Percentiles rank a stretch among this genome's conserved stretches.
phyloP scores from a whole-genome alignment of 1,140 invertebrate genomes.

The Oryzaephilus surinamensis region DNA sequence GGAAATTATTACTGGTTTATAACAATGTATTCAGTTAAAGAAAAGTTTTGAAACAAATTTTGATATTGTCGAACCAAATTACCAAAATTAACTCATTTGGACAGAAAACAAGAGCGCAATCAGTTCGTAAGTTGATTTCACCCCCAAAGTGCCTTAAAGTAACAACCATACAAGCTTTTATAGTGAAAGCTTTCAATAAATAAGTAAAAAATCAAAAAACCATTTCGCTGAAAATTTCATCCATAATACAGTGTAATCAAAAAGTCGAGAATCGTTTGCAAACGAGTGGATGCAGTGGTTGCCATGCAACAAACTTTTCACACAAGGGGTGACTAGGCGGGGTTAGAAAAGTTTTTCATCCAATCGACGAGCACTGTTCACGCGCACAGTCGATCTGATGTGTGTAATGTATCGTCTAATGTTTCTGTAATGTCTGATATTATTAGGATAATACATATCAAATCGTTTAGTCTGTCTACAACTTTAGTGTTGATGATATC shows the following conservation, averaged over 20 bases:
- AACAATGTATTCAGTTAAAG: no score
- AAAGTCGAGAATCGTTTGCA: slow-evolving; percentile 20
- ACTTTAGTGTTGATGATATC: slow-evolving; percentile 14
- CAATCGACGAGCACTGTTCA: slow-evolving; percentile 15
- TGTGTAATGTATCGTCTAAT: slow-evolving; percentile 36
- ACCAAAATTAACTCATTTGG: no score
- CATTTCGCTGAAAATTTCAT: background rate
- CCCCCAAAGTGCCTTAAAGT: no score
- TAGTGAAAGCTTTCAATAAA: no score
- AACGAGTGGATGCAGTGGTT: slow-evolving; percentile 16
- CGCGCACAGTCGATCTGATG: slow-evolving; percentile 25
- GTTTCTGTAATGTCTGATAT: slow-evolving; percentile 36
- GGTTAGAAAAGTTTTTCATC: slow-evolving; percentile 15
- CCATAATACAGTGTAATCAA: slow-evolving; percentile 11
- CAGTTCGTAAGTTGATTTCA: no score
- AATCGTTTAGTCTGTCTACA: slow-evolving; percentile 36
- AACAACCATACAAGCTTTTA: no score
- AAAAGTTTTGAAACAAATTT: no score
- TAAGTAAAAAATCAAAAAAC: no score
- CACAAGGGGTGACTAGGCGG: slow-evolving; percentile 26
- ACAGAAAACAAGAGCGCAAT: no score
- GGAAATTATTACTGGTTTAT: no score
- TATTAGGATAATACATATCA: slow-evolving; percentile 38
- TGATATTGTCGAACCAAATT: no score
- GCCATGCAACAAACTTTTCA: slow-evolving; percentile 25